These are phyloP conservation scores for Tanytarsus gracilentus DNA, from an alignment of 2,888 invertebrate genomes.

Conservation along the genomic window DNA sequence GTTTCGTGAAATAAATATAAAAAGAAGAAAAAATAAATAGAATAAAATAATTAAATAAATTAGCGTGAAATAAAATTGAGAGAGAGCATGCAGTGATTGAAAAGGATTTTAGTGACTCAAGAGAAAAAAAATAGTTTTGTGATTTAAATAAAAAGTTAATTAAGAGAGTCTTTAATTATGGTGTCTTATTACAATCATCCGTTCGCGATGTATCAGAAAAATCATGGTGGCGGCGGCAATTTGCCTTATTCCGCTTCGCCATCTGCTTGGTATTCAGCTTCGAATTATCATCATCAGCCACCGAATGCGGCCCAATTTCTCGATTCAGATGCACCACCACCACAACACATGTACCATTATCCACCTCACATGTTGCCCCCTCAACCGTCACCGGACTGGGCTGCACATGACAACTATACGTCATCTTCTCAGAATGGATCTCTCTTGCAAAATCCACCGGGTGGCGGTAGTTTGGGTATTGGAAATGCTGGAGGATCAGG, in stretches of 20 bases:
- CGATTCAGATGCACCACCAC: constrained; percentile 44
- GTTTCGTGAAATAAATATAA: too few relatives aligned
- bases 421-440: constrained; percentile 44
- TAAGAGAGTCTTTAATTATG: constrained; percentile 43
- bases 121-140: too few relatives aligned
- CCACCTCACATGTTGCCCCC: constrained; percentile 46
- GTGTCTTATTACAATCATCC: constrained; percentile 62
- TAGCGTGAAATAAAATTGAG: not conserved
- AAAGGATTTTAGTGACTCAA: too few relatives aligned
- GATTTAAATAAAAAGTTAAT: not conserved
- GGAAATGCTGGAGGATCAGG: constrained; percentile 1
- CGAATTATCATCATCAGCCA: constrained; percentile 43
- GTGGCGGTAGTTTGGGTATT: too few relatives aligned
- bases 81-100: constrained; percentile 4
- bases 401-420: constrained; percentile 46
- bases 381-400: constrained; percentile 43
- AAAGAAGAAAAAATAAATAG: not conserved
- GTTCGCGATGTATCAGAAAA: constrained; percentile 55
- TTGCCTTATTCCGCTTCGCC: constrained; percentile 45
- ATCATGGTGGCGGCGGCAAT: constrained; percentile 51
- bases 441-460: constrained; percentile 45
- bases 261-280: constrained; percentile 45
- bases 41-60: not conserved
- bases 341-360: constrained; percentile 43
- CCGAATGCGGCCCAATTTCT: constrained; percentile 42